A percentile compares a stretch with the other conserved stretches of the same genome.
Conservation (phyloP, 2,113 vertebrate species). For the Delphinus delphis region DNA sequence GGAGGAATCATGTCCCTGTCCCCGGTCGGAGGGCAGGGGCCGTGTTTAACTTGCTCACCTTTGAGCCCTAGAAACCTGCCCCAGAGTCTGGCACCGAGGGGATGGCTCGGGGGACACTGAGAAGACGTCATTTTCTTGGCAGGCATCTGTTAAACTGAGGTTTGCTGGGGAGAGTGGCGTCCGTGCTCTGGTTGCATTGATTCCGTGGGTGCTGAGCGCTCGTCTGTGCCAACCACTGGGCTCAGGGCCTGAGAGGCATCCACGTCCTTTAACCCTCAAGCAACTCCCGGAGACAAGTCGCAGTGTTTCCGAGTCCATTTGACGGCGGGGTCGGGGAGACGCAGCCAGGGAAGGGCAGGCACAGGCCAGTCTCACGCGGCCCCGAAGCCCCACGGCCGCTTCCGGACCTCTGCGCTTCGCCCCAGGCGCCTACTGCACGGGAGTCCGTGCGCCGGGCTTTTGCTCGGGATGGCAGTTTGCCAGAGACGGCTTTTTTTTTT, state of each 20-base stretch:
- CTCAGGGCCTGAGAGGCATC: not conserved
- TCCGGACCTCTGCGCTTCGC: not conserved
- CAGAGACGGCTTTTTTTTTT: not conserved
- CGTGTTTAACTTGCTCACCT: not conserved
- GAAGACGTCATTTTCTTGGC: not conserved
- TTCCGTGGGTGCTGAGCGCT: not conserved
- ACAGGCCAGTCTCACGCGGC: not conserved
- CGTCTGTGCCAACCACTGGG: not conserved
- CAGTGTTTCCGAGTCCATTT: not conserved
- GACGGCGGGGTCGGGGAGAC: not conserved
- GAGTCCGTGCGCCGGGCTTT: not conserved
- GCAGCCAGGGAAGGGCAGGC: not conserved
- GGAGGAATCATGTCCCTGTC: not conserved
- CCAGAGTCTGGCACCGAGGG: not conserved
- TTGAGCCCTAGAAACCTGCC: not conserved
- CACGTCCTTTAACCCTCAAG: not conserved
- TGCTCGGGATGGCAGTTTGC: not conserved
- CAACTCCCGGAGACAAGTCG: not conserved
- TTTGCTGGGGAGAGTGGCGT: not conserved
- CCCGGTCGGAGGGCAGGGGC: not conserved
- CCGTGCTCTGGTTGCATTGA: not conserved
- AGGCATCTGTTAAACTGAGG: not conserved
- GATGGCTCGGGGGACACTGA: not conserved
- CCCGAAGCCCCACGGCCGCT: not conserved
- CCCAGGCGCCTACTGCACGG: not conserved